These are phyloP conservation scores for Chrysomallon squamiferum DNA, from an alignment of 1,140 invertebrate species.

Conservation along the genomic window DNA sequence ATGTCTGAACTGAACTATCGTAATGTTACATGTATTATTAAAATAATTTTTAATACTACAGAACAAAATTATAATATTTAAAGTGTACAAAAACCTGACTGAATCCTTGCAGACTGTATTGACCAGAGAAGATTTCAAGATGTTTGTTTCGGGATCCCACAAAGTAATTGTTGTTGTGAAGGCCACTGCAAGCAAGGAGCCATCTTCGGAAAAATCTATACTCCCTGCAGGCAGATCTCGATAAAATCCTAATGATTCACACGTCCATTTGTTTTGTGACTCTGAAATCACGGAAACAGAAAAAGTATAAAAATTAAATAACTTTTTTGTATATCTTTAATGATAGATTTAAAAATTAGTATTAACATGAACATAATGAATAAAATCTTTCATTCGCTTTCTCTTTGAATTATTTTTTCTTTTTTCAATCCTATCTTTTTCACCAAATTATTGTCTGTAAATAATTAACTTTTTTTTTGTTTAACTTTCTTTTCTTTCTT, in stretches of 20 bases:
- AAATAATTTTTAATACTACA: too few relatives aligned
- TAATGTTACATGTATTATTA: too few relatives aligned
- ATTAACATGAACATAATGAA: background rate
- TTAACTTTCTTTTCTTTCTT: too few relatives aligned
- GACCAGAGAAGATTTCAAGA: constrained; percentile 66
- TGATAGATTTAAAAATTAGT: background rate
- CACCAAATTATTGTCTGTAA: too few relatives aligned
- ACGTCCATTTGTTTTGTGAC: constrained; percentile 69
- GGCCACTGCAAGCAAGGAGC: constrained; percentile 76
- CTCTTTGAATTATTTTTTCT: background rate
- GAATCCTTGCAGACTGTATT: constrained; percentile 31
- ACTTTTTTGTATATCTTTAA: too few relatives aligned
- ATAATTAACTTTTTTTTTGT: too few relatives aligned
- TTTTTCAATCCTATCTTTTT: too few relatives aligned
- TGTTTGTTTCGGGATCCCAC: constrained; percentile 68
- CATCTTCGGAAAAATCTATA: constrained; percentile 77
- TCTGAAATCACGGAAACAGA: constrained; percentile 31
- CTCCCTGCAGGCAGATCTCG: constrained; percentile 67
- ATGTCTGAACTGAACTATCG: too few relatives aligned
- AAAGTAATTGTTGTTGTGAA: constrained; percentile 76
- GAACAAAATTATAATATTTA: too few relatives aligned
- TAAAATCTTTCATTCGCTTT: background rate
- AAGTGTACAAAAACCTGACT: too few relatives aligned
- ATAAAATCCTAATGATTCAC: constrained; percentile 72
- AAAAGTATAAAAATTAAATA: background rate